Percentiles rank a stretch among this genome's conserved stretches.
These are phyloP conservation scores for Agriopis aurantiaria DNA, from an alignment of 2,888 invertebrate genomes.

Conservation along the genomic window DNA sequence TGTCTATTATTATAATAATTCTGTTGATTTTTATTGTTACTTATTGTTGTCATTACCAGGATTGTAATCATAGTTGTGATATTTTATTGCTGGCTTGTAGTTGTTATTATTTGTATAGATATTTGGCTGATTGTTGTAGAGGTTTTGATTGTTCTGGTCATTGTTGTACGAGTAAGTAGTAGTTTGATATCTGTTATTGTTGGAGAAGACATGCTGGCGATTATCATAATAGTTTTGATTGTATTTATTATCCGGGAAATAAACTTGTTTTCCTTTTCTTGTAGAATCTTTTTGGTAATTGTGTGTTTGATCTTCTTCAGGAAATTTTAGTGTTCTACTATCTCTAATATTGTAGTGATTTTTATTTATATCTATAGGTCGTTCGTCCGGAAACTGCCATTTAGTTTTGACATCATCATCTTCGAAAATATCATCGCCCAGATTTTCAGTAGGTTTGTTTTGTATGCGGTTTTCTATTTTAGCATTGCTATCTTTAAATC, in stretches of 20 bases:
- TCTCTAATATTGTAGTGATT: conserved; percentile 42
- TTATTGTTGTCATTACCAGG: conserved; percentile 13
- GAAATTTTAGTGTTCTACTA: conserved; percentile 56
- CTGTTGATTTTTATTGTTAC: conserved; percentile 27
- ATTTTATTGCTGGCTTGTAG: conserved; percentile 19
- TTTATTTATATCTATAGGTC: conserved; percentile 39
- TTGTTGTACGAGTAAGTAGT: conserved; percentile 27
- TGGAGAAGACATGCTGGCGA: not conserved
- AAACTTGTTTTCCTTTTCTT: conserved; percentile 50
- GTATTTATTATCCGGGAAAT: conserved; percentile 46
- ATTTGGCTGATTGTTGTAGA: conserved; percentile 9
- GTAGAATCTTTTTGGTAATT: conserved; percentile 40
- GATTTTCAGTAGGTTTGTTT: conserved; percentile 59
- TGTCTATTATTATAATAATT: conserved; percentile 37
- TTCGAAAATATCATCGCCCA: conserved; percentile 36
- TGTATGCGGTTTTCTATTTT: conserved; percentile 70
- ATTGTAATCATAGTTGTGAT: conserved; percentile 36
- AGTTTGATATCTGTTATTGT: conserved; percentile 31
- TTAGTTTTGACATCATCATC: conserved; percentile 51
- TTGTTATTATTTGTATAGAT: conserved; percentile 17
- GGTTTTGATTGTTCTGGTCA: conserved; percentile 11
- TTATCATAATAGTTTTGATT: conserved; percentile 26
- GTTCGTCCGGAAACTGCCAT: conserved; percentile 66
- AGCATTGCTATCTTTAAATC: conserved; percentile 48
- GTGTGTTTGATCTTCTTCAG: conserved; percentile 47